Evolutionary conservation across 2,888 invertebrate species (phyloP).

Genomic region (Melieria omissa): DNA sequence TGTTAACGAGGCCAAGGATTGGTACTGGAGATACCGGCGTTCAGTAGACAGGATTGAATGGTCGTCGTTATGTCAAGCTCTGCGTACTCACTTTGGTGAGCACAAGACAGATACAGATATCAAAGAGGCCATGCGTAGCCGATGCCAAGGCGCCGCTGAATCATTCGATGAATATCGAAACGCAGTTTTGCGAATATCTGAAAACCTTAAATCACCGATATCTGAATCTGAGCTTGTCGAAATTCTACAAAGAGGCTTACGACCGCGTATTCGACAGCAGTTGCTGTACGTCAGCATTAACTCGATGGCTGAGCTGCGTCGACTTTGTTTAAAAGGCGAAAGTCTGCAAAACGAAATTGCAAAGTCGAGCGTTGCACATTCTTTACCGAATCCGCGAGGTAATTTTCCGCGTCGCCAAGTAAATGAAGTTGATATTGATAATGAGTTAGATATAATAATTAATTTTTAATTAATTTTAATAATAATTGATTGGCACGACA

Average conservation of each 20-base stretch:
- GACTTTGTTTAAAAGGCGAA: conserved; percentile 23
- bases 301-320: conserved; percentile 6
- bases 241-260: conserved; percentile 17
- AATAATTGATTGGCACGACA: too few species aligned
- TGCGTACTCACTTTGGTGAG: conserved; percentile 11
- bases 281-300: conserved; percentile 22
- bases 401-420: not conserved
- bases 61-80: conserved; percentile 20
- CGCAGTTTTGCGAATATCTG: conserved; percentile 8
- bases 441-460: not conserved
- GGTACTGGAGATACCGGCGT: conserved; percentile 22
- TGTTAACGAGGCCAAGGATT: conserved; percentile 17
- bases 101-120: conserved; percentile 13
- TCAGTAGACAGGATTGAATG: conserved; percentile 11
- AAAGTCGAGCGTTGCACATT: not conserved
- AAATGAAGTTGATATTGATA: not conserved
- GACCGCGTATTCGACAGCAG: conserved; percentile 17
- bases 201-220: not conserved
- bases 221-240: conserved; percentile 18
- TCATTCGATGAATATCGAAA: conserved; percentile 24
- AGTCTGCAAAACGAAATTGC: conserved; percentile 6
- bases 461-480: too few species aligned
- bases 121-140: conserved; percentile 10
- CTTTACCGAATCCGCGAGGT: not conserved
- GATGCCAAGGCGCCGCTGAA: conserved; percentile 10